These are phyloP conservation scores for Andrena hattorfiana DNA, from an alignment of 2,888 invertebrate species.

Conservation along the genomic window DNA sequence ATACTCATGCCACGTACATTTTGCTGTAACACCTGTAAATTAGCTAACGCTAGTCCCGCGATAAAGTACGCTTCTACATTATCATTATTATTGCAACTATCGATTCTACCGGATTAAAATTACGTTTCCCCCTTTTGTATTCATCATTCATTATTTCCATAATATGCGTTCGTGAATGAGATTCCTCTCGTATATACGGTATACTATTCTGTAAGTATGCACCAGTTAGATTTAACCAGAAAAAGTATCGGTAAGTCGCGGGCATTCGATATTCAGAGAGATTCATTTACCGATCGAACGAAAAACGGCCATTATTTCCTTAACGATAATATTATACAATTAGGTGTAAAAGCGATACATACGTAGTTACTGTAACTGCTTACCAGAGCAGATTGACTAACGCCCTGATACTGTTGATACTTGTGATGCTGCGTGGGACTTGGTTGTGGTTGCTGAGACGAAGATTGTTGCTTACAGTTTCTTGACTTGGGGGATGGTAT, in stretches of 20 bases:
- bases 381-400: constrained; percentile 85
- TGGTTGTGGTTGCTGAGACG: constrained; percentile 86
- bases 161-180: background rate
- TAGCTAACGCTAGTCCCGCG: constrained; percentile 5
- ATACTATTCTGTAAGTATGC: constrained; percentile 1
- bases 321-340: constrained; percentile 35
- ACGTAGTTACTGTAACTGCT: constrained; percentile 82
- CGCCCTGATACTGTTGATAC: constrained; percentile 86
- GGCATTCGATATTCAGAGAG: too few species aligned
- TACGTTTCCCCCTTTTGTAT: background rate
- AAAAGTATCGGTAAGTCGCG: too few species aligned
- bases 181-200: background rate
- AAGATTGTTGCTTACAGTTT: constrained; percentile 86
- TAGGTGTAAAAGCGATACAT: constrained; percentile 82
- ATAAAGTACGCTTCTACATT: background rate
- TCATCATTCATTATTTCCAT: background rate
- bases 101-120: background rate
- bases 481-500: constrained; percentile 88
- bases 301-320: too few species aligned
- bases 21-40: constrained; percentile 79
- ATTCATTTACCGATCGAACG: too few species aligned
- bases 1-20: constrained; percentile 84
- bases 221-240: too few species aligned
- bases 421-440: constrained; percentile 87
- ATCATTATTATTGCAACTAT: background rate